Evolutionary conservation across 2,797 vertebrate genomes (phyloP).

Genomic region (Hemitrygon akajei): DNA sequence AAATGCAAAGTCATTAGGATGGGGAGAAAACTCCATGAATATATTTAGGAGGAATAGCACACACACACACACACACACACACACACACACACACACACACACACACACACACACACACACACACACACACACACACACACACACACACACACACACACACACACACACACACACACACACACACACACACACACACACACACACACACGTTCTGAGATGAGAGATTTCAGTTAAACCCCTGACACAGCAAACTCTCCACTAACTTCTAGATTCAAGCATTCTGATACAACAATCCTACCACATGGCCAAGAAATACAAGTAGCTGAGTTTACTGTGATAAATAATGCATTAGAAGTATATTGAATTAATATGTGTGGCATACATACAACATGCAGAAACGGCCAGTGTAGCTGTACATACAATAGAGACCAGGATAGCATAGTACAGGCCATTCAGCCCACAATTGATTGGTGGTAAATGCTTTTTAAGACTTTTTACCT

Average conservation of each 20-base stretch:
- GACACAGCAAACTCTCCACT: neutral
- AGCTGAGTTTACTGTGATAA: neutral
- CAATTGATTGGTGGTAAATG: too few species aligned
- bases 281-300: neutral
- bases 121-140: neutral
- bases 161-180: neutral
- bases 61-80: neutral
- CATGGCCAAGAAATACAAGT: neutral
- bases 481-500: too few species aligned
- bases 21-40: neutral
- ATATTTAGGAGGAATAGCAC: neutral
- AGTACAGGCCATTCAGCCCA: too few species aligned
- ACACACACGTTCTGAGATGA: neutral
- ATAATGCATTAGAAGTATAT: neutral
- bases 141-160: neutral
- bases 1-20: constrained; percentile 15
- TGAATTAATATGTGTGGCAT: too few species aligned
- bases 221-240: neutral
- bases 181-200: neutral
- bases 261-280: neutral
- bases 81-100: neutral
- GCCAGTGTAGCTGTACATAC: too few species aligned
- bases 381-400: too few species aligned
- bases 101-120: neutral
- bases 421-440: too few species aligned